These are phyloP conservation scores for Dromas ardeola DNA, from an alignment of 2,113 vertebrate genomes.

Conservation along the genomic window DNA sequence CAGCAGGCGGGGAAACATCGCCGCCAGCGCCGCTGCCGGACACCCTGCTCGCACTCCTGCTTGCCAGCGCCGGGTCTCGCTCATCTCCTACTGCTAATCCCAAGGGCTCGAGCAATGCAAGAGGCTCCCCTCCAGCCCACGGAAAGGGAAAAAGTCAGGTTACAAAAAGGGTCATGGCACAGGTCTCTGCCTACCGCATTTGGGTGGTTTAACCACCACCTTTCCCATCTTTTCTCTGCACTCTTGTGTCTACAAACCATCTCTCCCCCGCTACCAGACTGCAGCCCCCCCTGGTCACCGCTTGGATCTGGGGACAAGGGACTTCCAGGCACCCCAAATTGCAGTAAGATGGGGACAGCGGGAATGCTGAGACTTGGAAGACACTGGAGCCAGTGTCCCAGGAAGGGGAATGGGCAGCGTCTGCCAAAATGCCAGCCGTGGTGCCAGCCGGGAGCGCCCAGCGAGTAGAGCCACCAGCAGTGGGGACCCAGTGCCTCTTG, in stretches of 20 bases:
- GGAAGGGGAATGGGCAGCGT: not conserved
- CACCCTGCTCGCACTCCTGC: accelerated
- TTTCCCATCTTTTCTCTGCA: not conserved
- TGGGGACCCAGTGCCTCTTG: not conserved
- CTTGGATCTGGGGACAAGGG: not conserved
- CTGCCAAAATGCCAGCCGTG: not conserved
- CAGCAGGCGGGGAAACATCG: not conserved
- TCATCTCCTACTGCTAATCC: not conserved
- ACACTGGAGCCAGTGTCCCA: not conserved
- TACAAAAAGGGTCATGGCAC: not conserved
- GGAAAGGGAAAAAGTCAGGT: not conserved
- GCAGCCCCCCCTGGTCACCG: not conserved
- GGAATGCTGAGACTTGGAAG: not conserved
- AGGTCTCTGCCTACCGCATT: not conserved
- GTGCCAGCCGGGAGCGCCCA: not conserved
- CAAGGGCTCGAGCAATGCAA: not conserved
- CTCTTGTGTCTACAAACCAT: not conserved
- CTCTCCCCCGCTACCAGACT: not conserved
- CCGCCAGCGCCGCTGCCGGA: not conserved
- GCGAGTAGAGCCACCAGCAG: not conserved
- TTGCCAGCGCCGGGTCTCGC: not conserved
- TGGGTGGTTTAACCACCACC: not conserved
- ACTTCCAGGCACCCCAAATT: not conserved
- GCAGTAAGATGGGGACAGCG: not conserved
- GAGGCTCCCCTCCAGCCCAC: not conserved